phyloP scores from a whole-genome alignment of 2,888 invertebrate species.

The Chymomyza caudatula region DNA sequence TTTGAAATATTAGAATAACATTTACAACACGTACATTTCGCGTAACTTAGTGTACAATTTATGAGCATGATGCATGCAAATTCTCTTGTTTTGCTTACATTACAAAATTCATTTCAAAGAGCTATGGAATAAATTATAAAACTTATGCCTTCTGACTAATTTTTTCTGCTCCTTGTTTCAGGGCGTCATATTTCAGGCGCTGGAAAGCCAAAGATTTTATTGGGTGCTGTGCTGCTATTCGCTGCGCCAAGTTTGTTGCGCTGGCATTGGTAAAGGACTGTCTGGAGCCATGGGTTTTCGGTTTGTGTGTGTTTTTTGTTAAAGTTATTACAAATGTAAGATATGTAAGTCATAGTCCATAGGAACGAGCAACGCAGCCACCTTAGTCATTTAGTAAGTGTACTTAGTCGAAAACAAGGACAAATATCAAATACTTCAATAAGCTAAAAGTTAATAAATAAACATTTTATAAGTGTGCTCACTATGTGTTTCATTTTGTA shows the following conservation, averaged over 20 bases:
- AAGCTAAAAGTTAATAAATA: constrained; percentile 67
- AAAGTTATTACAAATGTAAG: constrained; percentile 33
- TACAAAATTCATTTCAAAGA: background rate
- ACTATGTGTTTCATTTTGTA: constrained; percentile 12
- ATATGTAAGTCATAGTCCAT: constrained; percentile 57
- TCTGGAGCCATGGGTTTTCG: background rate
- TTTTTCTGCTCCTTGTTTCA: constrained; percentile 36
- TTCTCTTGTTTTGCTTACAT: too few relatives aligned
- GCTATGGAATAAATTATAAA: background rate
- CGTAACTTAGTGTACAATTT: too few relatives aligned
- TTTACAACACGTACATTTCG: too few relatives aligned
- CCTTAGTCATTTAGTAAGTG: constrained; percentile 43
- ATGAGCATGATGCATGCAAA: too few relatives aligned
- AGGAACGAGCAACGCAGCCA: constrained; percentile 6
- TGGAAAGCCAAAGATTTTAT: constrained; percentile 26
- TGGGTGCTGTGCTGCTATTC: constrained; percentile 17
- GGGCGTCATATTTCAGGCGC: constrained; percentile 71
- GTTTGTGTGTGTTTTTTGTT: constrained; percentile 18
- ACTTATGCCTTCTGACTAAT: too few relatives aligned
- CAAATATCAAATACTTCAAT: constrained; percentile 14
- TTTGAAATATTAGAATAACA: too few relatives aligned
- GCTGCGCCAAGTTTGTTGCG: constrained; percentile 27
- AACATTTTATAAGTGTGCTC: constrained; percentile 3
- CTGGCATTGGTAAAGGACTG: constrained; percentile 13
- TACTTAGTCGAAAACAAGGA: constrained; percentile 58